A percentile compares a stretch with the other conserved stretches of the same genome.
These are phyloP conservation scores for Ceryle rudis DNA, from an alignment of 2,797 vertebrate species.

Conservation along the genomic window DNA sequence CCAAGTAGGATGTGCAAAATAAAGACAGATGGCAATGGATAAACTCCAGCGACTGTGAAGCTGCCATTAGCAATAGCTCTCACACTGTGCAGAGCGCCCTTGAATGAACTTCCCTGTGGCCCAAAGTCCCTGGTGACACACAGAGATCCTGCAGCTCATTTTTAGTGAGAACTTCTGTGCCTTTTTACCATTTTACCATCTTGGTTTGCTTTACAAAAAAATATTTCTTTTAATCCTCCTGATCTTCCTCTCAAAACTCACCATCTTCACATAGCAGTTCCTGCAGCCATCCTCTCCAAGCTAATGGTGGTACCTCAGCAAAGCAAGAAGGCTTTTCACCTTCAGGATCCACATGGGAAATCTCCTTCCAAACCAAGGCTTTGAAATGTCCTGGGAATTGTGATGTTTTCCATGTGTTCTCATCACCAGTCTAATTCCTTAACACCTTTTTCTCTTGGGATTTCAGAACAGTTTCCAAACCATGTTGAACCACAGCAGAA, in stretches of 20 bases:
- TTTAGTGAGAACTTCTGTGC: not conserved
- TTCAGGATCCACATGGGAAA: not conserved
- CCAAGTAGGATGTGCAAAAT: constrained; percentile 40
- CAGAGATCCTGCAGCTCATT: not conserved
- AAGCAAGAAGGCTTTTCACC: not conserved
- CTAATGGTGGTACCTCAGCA: not conserved
- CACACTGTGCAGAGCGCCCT: not conserved
- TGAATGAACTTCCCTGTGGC: constrained; percentile 20
- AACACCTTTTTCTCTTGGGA: not conserved
- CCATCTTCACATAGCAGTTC: not conserved
- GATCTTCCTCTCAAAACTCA: not conserved
- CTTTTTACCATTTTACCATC: not conserved
- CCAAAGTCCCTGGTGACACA: not conserved
- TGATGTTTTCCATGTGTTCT: not conserved
- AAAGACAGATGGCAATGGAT: constrained; percentile 57
- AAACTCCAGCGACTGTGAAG: constrained; percentile 5
- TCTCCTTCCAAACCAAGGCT: not conserved
- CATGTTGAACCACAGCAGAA: not conserved
- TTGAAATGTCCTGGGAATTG: not conserved
- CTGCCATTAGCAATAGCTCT: not conserved
- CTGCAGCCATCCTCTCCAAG: not conserved
- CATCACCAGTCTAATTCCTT: not conserved
- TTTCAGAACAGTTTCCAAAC: not conserved
- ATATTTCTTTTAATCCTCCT: not conserved
- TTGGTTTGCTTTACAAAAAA: not conserved